Conservation (phyloP, 2,113 vertebrate genomes). For the Phrynosoma platyrhinos region DNA sequence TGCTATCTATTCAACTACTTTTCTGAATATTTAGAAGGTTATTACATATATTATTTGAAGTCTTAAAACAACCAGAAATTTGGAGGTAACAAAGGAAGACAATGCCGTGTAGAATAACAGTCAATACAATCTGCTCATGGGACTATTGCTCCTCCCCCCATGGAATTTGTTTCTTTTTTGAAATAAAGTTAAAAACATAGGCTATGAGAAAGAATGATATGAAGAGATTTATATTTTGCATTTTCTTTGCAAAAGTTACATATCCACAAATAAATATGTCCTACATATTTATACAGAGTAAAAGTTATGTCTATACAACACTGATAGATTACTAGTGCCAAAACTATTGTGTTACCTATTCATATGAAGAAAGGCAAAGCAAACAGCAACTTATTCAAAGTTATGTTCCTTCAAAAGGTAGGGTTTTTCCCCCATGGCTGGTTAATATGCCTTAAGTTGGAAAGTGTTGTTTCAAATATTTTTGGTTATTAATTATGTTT, state of each 20-base stretch:
- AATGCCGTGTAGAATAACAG: background rate
- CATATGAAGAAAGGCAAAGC: constrained; percentile 16
- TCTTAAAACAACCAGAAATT: background rate
- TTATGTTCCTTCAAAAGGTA: constrained; percentile 39
- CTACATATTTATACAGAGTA: background rate
- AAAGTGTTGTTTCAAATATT: constrained; percentile 65
- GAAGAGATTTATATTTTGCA: constrained; percentile 8
- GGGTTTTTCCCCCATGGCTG: constrained; percentile 25
- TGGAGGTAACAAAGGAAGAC: background rate
- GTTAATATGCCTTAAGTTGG: constrained; percentile 47
- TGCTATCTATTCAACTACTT: background rate
- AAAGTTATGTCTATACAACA: background rate
- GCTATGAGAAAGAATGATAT: background rate
- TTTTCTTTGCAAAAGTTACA: background rate
- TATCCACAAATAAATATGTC: background rate
- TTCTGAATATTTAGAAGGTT: background rate
- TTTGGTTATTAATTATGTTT: constrained; percentile 74
- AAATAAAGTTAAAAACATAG: background rate
- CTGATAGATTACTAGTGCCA: background rate
- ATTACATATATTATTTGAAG: background rate
- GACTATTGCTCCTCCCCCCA: background rate
- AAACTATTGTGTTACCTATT: constrained; percentile 32
- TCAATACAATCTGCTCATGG: rapidly evolving
- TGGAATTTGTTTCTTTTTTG: background rate
- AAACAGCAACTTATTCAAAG: constrained; percentile 42